These are phyloP conservation scores for Phyllostomus hastatus DNA, from an alignment of 2,113 vertebrate genomes.

Conservation along the genomic window DNA sequence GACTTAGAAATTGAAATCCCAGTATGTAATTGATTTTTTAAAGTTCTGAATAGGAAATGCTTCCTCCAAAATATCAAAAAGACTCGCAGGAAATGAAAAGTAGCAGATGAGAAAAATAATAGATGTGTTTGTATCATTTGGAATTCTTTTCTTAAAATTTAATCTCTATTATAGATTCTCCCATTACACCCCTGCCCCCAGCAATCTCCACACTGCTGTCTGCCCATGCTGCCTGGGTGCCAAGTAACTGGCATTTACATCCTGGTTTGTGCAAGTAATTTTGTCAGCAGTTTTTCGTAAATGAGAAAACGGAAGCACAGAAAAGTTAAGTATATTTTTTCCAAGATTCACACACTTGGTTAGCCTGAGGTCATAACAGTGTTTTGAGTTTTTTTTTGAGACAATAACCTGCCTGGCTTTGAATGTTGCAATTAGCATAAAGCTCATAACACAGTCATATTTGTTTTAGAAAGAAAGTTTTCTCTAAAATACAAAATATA, in stretches of 20 bases:
- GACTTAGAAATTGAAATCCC: constrained; percentile 75
- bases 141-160: background rate
- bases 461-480: background rate
- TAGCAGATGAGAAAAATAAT: background rate
- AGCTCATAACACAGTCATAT: background rate
- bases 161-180: too few relatives aligned
- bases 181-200: too few relatives aligned
- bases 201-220: too few relatives aligned
- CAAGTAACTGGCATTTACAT: constrained; percentile 32
- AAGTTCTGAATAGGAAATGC: constrained; percentile 68
- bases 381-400: background rate
- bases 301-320: constrained; percentile 20
- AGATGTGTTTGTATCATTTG: background rate
- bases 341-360: background rate
- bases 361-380: background rate
- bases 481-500: background rate
- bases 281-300: constrained; percentile 21
- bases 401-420: background rate
- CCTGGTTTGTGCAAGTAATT: constrained; percentile 22
- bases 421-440: background rate
- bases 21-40: constrained; percentile 74
- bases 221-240: background rate
- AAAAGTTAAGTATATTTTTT: constrained; percentile 33
- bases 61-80: constrained; percentile 56
- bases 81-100: constrained; percentile 26